These are phyloP conservation scores for Troglohyphantes excavatus DNA, from an alignment of 2,888 invertebrate species.

Conservation along the genomic window DNA sequence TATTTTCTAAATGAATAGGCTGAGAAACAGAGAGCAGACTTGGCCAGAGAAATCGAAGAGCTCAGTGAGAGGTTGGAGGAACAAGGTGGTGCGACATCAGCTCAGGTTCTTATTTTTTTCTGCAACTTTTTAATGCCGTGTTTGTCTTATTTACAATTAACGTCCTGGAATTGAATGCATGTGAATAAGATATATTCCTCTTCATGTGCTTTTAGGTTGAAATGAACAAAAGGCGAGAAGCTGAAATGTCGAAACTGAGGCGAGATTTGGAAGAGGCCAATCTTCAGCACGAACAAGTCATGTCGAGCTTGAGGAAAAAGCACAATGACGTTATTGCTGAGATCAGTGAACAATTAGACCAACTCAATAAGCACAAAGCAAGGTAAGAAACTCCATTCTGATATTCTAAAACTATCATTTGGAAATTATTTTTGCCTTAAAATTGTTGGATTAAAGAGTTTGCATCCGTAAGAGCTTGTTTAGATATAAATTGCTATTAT, in stretches of 20 bases:
- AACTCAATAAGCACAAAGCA: constrained; percentile 99
- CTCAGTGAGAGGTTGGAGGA: constrained; percentile 98
- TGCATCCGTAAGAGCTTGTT: no score
- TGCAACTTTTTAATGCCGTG: not conserved
- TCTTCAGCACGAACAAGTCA: constrained; percentile 98
- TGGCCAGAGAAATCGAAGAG: constrained; percentile 98
- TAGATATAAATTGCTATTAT: no score
- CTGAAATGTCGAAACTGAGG: constrained; percentile 98
- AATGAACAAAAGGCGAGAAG: constrained; percentile 99
- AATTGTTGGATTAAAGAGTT: no score
- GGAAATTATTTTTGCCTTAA: no score
- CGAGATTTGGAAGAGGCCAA: constrained; percentile 99
- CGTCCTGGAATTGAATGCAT: not conserved
- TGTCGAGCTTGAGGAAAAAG: constrained; percentile 99
- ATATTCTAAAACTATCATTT: no score
- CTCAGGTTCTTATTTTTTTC: constrained; percentile 86
- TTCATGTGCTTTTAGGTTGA: constrained; percentile 86
- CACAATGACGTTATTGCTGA: constrained; percentile 99
- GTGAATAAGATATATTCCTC: not conserved
- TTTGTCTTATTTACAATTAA: not conserved
- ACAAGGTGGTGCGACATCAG: constrained; percentile 99
- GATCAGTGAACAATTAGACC: constrained; percentile 99
- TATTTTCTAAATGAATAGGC: constrained; percentile 84
- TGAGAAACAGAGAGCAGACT: constrained; percentile 98
- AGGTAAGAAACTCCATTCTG: no score